phyloP scores from a whole-genome alignment of 1,140 invertebrate genomes.

The Metopolophium dirhodum region DNA sequence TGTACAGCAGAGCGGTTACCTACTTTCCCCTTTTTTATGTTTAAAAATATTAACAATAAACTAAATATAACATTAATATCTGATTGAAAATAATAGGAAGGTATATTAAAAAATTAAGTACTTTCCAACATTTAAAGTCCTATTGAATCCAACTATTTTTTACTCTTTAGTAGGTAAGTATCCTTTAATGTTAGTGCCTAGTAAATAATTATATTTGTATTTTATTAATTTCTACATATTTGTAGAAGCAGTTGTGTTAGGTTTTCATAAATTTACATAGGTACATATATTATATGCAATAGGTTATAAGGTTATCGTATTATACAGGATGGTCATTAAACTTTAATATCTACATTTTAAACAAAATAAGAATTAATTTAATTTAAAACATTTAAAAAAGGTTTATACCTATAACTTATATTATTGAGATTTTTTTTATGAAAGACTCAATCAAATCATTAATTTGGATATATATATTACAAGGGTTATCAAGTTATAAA shows the following conservation, averaged over 20 bases:
- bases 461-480: not conserved
- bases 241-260: not conserved
- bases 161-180: not conserved
- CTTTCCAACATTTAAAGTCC: no score
- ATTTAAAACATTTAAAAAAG: not conserved
- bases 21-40: no score
- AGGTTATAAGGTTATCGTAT: not conserved
- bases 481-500: conserved; percentile 28
- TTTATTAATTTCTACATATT: no score
- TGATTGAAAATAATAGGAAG: no score
- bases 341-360: not conserved
- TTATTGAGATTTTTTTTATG: not conserved
- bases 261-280: not conserved
- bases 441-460: not conserved
- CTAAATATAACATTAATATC: no score
- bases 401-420: not conserved
- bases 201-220: no score
- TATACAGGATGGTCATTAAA: not conserved
- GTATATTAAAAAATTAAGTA: no score
- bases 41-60: no score
- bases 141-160: not conserved
- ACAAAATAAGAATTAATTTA: not conserved
- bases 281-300: not conserved
- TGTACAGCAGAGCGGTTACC: no score
- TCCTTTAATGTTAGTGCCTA: no score